A percentile compares a stretch with the other conserved stretches of the same genome.
phyloP scores from a whole-genome alignment of 2,888 invertebrate species.

The Parochlus steinenii region DNA sequence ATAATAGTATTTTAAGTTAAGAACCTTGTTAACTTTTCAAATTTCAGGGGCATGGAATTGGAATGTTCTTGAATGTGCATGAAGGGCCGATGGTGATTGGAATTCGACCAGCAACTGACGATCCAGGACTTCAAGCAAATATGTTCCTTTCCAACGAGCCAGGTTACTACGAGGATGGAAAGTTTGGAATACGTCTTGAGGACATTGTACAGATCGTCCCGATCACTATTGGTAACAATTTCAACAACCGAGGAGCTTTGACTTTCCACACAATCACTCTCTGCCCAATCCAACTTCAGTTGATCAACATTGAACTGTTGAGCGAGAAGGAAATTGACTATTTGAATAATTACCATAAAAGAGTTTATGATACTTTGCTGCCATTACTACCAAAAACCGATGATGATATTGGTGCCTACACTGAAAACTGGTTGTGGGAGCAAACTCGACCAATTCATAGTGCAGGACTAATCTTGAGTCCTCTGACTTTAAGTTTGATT shows the following conservation, averaged over 20 bases:
- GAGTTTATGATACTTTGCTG: constrained; percentile 52
- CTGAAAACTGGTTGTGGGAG: too few species aligned
- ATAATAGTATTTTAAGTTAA: too few species aligned
- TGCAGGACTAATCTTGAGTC: too few species aligned
- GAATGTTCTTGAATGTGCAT: constrained; percentile 78
- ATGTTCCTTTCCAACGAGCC: constrained; percentile 67
- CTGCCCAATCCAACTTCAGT: constrained; percentile 75
- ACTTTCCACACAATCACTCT: constrained; percentile 81
- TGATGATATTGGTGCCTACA: too few species aligned
- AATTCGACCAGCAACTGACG: constrained; percentile 40
- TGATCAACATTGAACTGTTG: constrained; percentile 62
- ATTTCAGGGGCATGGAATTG: constrained; percentile 84
- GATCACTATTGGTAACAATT: constrained; percentile 39
- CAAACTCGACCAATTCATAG: too few species aligned
- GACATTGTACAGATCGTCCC: constrained; percentile 62
- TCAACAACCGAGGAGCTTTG: constrained; percentile 57
- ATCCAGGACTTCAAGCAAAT: constrained; percentile 48
- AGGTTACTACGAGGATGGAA: constrained; percentile 72
- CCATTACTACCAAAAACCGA: too few species aligned
- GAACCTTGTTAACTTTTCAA: too few species aligned
- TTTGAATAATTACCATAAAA: constrained; percentile 64
- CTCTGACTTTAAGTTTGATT: too few species aligned
- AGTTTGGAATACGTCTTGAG: constrained; percentile 78
- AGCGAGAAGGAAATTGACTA: constrained; percentile 50
- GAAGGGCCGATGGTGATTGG: constrained; percentile 69